These are phyloP conservation scores for Merops nubicus DNA, from an alignment of 2,113 vertebrate species.

Conservation along the genomic window DNA sequence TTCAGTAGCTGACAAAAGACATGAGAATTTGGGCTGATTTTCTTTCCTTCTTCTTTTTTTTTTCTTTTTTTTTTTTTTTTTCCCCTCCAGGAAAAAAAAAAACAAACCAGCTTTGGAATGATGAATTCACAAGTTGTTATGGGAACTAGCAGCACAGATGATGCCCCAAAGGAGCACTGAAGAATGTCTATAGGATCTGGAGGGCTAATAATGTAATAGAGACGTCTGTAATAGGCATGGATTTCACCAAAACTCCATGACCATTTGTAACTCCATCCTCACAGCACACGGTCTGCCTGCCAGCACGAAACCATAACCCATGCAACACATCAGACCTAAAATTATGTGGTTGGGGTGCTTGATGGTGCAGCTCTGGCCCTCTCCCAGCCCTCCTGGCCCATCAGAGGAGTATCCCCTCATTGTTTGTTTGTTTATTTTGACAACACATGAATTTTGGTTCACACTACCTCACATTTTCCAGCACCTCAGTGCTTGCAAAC, in stretches of 20 bases:
- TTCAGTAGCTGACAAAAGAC: slow-evolving; percentile 72
- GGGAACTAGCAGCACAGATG: slow-evolving; percentile 59
- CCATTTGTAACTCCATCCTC: not conserved
- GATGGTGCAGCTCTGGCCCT: accelerated
- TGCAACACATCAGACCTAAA: not conserved
- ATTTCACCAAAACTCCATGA: not conserved
- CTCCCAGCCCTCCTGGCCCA: not conserved
- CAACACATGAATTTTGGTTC: not conserved
- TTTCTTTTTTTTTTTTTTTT: not conserved
- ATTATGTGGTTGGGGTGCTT: not conserved
- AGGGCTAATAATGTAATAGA: not conserved
- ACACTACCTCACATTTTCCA: not conserved
- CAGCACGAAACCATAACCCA: not conserved
- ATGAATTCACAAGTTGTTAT: slow-evolving; percentile 65
- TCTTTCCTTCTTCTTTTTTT: too few relatives aligned
- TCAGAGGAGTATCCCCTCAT: not conserved
- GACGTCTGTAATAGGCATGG: not conserved
- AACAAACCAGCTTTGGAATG: not conserved
- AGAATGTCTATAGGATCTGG: not conserved
- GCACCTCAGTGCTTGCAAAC: not conserved
- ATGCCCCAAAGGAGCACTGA: slow-evolving; percentile 37
- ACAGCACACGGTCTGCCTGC: accelerated
- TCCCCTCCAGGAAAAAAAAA: too few relatives aligned
- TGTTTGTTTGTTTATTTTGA: not conserved
- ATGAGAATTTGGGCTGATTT: slow-evolving; percentile 52